phyloP scores from a whole-genome alignment of 2,113 vertebrate species.

The Lasiurus borealis region DNA sequence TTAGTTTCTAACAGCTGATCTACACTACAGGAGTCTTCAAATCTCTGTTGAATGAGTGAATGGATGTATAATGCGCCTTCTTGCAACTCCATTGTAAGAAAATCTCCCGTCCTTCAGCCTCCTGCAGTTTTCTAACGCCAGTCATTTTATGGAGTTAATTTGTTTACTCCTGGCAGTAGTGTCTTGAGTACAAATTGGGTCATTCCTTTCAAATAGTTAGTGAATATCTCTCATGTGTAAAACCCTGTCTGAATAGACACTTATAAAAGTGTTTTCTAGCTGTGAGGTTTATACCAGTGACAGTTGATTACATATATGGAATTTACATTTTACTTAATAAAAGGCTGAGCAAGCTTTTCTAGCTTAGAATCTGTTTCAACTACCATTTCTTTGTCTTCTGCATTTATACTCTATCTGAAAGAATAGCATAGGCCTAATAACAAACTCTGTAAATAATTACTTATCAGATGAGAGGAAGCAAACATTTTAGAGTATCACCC shows the following conservation, averaged over 20 bases:
- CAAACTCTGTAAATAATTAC: background rate
- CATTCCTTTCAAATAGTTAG: background rate
- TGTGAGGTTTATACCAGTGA: slow-evolving; percentile 20
- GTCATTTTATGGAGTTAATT: slow-evolving; percentile 44
- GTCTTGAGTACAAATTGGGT: slow-evolving; percentile 19
- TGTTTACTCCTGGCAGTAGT: slow-evolving; percentile 6
- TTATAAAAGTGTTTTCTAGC: slow-evolving; percentile 4
- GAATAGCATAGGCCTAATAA: slow-evolving; percentile 2
- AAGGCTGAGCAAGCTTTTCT: slow-evolving; percentile 46
- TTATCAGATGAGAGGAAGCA: slow-evolving; percentile 10
- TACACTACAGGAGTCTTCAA: background rate
- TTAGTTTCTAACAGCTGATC: slow-evolving; percentile 36
- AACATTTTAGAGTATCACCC: background rate
- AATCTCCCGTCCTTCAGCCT: background rate
- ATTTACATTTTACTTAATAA: slow-evolving; percentile 52
- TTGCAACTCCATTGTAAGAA: background rate
- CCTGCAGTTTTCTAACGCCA: background rate
- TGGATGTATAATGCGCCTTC: background rate
- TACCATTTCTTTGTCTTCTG: background rate
- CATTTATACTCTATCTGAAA: slow-evolving; percentile 36
- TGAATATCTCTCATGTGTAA: background rate
- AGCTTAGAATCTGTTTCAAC: slow-evolving; percentile 38
- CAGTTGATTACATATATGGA: slow-evolving; percentile 39
- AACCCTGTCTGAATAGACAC: background rate
- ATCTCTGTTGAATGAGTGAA: background rate